phyloP scores from a whole-genome alignment of 92 coral and sea anemone species.

The Epizoanthus fatuus region DNA sequence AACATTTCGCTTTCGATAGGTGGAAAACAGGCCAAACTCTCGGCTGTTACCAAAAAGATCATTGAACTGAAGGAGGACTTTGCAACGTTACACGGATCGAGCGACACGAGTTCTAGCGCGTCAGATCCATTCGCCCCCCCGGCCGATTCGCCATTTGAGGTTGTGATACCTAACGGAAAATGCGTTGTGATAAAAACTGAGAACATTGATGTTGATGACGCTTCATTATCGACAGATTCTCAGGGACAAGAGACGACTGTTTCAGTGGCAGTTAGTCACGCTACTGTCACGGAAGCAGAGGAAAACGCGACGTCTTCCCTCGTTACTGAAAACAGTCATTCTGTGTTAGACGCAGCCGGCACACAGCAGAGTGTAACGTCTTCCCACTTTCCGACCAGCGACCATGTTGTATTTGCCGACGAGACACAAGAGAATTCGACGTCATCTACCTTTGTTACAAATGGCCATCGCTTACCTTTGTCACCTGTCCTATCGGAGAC shows the following conservation, averaged over 20 bases:
- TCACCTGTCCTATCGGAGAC: not conserved
- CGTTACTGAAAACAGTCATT: not conserved
- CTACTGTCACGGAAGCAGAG: not conserved
- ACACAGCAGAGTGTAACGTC: conserved; percentile 18
- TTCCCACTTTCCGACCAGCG: not conserved
- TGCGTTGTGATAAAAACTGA: conserved; percentile 45
- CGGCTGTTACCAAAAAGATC: conserved; percentile 29
- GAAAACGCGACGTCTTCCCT: not conserved
- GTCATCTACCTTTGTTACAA: not conserved
- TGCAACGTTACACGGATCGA: conserved; percentile 24
- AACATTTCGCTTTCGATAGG: conserved; percentile 3
- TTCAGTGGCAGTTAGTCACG: not conserved
- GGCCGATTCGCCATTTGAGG: conserved; percentile 19
- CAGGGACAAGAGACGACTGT: not conserved
- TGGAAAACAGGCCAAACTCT: conserved; percentile 22
- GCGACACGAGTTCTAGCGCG: conserved; percentile 8
- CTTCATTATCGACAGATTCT: not conserved
- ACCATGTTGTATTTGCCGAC: not conserved
- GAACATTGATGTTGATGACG: conserved; percentile 8
- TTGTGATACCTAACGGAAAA: conserved; percentile 43
- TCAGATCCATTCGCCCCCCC: not conserved
- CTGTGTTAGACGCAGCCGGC: not conserved
- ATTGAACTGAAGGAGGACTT: conserved; percentile 40
- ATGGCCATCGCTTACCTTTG: not conserved
- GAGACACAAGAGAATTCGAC: not conserved